A percentile compares a stretch with the other conserved stretches of the same genome.
Conservation (phyloP, 2,797 vertebrate genomes). For the Cheirogaleus major region DNA sequence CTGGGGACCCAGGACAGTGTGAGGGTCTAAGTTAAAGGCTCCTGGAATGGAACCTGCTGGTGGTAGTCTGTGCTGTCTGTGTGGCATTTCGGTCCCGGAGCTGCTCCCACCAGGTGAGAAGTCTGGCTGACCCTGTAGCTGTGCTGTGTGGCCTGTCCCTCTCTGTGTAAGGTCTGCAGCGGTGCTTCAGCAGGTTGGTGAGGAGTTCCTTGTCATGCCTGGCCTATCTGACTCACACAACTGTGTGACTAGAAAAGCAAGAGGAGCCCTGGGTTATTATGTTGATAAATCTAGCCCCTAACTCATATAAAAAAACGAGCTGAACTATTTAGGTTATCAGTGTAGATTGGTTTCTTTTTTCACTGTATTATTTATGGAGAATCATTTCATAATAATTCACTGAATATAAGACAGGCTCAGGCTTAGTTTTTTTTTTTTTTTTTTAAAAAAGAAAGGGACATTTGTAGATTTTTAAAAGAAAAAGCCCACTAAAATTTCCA, state of each 20-base stretch:
- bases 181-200: not conserved
- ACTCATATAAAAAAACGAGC: not conserved
- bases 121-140: not conserved
- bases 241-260: not conserved
- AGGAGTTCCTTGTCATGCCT: not conserved
- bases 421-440: not conserved
- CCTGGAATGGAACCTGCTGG: not conserved
- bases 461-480: conserved; percentile 48
- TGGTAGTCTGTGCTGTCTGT: no score
- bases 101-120: not conserved
- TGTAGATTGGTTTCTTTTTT: not conserved
- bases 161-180: not conserved
- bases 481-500: not conserved
- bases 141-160: not conserved
- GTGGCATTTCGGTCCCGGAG: not conserved
- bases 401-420: not conserved
- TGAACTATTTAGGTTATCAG: conserved; percentile 13
- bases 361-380: conserved; percentile 16
- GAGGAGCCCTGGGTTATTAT: not conserved
- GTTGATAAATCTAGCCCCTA: not conserved
- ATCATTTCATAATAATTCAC: conserved; percentile 22
- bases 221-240: not conserved
- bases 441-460: conserved; percentile 4
- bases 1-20: not conserved
- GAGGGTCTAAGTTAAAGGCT: not conserved